These are phyloP conservation scores for Dasypus novemcinctus DNA, from an alignment of 2,113 vertebrate species.

Conservation along the genomic window DNA sequence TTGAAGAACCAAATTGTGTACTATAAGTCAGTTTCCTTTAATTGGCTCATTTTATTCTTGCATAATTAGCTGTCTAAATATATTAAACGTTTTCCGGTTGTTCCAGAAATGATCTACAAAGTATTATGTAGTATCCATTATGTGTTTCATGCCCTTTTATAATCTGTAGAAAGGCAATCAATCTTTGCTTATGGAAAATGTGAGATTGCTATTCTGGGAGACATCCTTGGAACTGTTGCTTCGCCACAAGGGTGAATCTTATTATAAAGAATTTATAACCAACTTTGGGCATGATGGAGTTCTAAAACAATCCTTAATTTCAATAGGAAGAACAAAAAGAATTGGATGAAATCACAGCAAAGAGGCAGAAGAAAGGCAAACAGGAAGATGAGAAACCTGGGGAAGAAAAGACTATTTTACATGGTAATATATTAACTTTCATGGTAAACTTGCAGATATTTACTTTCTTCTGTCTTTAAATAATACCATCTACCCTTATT, in stretches of 20 bases:
- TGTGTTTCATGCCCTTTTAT: conserved; percentile 10
- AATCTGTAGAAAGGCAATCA: background rate
- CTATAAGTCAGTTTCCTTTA: conserved; percentile 18
- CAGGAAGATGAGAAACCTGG: conserved; percentile 95
- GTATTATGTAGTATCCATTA: background rate
- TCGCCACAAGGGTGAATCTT: background rate
- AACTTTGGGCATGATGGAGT: background rate
- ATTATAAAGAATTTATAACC: background rate
- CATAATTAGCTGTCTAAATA: background rate
- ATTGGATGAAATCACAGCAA: conserved; percentile 97
- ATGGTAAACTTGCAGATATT: background rate
- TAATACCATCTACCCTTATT: background rate
- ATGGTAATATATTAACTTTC: conserved; percentile 85
- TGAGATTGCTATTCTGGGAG: background rate
- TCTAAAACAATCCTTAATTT: conserved; percentile 56
- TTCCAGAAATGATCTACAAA: conserved; percentile 34
- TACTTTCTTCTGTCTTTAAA: background rate
- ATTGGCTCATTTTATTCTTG: conserved; percentile 8
- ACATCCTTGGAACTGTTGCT: background rate
- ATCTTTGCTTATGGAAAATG: background rate
- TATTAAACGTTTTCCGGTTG: background rate
- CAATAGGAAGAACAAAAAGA: conserved; percentile 96
- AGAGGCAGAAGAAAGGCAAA: conserved; percentile 97
- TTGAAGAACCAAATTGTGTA: background rate
- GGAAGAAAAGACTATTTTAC: conserved; percentile 97